A percentile compares a stretch with the other conserved stretches of the same genome.
phyloP scores from a whole-genome alignment of 2,797 vertebrate genomes.

The Acanthornis magna region DNA sequence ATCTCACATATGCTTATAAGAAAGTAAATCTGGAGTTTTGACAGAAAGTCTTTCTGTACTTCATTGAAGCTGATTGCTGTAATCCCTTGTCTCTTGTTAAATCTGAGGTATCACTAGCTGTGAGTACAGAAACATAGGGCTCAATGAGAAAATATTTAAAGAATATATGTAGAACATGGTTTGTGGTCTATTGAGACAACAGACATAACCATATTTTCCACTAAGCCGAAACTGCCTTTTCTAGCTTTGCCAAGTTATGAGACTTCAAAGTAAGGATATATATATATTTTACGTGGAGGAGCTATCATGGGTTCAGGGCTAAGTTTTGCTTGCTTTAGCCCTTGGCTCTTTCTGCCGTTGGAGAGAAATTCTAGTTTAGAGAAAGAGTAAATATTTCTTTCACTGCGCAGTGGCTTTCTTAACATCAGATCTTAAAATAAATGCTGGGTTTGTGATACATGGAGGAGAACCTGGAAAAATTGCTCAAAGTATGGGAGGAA shows the following conservation, averaged over 20 bases:
- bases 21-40: not conserved
- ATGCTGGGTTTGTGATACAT: not conserved
- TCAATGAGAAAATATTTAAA: not conserved
- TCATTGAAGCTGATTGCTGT: not conserved
- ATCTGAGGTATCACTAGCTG: not conserved
- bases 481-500: not conserved
- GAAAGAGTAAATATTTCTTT: conserved; percentile 39
- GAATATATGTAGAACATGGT: not conserved
- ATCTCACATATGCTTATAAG: not conserved
- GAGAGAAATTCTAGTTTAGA: conserved; percentile 12
- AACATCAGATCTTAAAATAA: conserved; percentile 3
- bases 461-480: conserved; percentile 5
- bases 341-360: not conserved
- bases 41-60: not conserved
- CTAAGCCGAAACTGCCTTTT: not conserved
- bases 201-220: not conserved
- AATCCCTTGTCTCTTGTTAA: not conserved
- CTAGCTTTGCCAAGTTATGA: not conserved
- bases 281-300: not conserved
- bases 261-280: not conserved
- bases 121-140: not conserved
- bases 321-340: not conserved
- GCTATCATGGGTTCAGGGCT: not conserved
- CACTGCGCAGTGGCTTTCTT: not conserved
- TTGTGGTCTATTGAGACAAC: not conserved